Evolutionary conservation across 1,140 invertebrate genomes (phyloP), one percentile per base, ranked within the genome.

Genomic region (Euura lappo): DNA sequence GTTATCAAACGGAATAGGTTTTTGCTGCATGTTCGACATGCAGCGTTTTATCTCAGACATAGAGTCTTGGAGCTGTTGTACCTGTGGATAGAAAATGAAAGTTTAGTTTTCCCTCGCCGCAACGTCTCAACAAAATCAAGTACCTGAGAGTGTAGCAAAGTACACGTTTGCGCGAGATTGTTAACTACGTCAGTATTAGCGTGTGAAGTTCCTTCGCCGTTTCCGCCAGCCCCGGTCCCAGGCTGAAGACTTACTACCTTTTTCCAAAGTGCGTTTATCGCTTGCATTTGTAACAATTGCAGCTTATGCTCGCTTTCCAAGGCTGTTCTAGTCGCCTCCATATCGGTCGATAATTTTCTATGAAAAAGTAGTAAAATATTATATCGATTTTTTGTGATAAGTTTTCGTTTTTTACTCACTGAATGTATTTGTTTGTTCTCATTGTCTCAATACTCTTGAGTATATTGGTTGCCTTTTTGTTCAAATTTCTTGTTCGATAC

Each of bases 231-330:
- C 64, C 11, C 42, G 68, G 47, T 11, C 13, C 79, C 88, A 45
- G 87, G 87, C 77, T 94, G 91, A 71, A 94, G 83, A 2, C 90
- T 91, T 11, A 93, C 93, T 11, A 97, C 94, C 87, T 97, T 96
- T 83, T 95, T 95, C 95, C 95, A 97, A 4, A 97, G 85, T 6
- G 94, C 94, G 81, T 94, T 95, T 74, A 97, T 96, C 4, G 95
- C 95, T 86, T 97, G 95, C 91, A 96, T 94, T 86, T 97, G 95
- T 65, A 97, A 83, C 76, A 95, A 91, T 79, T 96, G 94, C 65
- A 97, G 91, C 79, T 95, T 95, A 68, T 95, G 90, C 83, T 97
- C 95, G 79, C 94, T 95, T 79, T 96, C 94, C 28, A 96, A 80
- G 10, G 94, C 94, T 3, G 92, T 92, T 83, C 94, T 94, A 0